Evolutionary conservation across 2,113 vertebrate species (phyloP), one percentile per base, ranked within the genome.

Genomic region (Phaethornis superciliosus): DNA sequence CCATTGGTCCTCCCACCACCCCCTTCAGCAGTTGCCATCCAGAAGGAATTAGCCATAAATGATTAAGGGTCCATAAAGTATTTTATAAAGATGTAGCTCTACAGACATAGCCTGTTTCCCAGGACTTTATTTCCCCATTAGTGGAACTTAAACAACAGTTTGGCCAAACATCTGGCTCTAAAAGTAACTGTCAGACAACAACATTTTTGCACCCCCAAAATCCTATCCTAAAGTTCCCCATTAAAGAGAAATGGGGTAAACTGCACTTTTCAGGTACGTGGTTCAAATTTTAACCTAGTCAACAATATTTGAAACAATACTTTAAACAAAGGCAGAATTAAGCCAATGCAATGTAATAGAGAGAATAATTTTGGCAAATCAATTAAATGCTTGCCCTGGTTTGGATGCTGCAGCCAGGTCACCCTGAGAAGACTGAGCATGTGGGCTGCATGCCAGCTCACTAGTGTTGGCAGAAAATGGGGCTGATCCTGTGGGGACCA

Each of bases 1-100:
- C 27, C 30, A 85, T 19, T 84, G 91, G 89, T 60, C 82, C 40
- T 95, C 88, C 52, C 20, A 95, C 35, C 60, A 86, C 71, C 28
- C 20, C 64, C 82, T 93, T 95, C 65, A 86, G 75, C 64, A 90
- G 65, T 54, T 87, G 54, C 92, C 89, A 90, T 93, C 52, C 82
- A 95, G 82, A 95, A 94, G 85, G 77, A 94, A 92, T 88, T 82
- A 94, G 58, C 62, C 59, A 90, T 74, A 88, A 89, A 92, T 85
- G 82, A 95, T 88, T 93, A 92, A 91, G 68, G 35, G 76, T 83
- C 71, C 79, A 94, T 93, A 94, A 96, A 93, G 68, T 67, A 93
- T 95, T 93, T 97, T 82, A 95, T 71, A 91, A 47, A 91, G 78
- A 93, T 72, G 62, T 69, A 94, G 81, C 90, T 94, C 89, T 79